A percentile compares a stretch with the other conserved stretches of the same genome.
Conservation (phyloP, 2,888 invertebrate genomes). For the Malthinus flaveolus region DNA sequence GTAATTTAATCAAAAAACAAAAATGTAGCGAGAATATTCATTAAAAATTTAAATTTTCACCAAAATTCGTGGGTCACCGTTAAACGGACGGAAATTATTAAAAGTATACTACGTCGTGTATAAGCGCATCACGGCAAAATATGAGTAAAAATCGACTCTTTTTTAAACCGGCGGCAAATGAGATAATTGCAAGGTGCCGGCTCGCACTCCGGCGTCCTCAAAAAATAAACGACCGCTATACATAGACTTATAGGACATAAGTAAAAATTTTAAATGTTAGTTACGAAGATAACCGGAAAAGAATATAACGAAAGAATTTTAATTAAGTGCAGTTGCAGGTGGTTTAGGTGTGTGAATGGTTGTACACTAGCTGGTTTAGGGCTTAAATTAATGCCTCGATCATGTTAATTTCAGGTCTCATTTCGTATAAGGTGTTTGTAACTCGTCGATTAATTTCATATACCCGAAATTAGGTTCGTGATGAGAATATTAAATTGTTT, state of each 20-base stretch:
- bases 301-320: constrained; percentile 37
- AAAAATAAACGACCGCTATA: constrained; percentile 23
- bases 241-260: constrained; percentile 25
- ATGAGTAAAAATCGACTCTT: constrained; percentile 3
- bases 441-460: constrained; percentile 29
- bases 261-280: constrained; percentile 33
- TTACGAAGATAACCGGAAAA: constrained; percentile 36
- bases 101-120: too few relatives aligned
- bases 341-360: constrained; percentile 28
- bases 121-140: not conserved
- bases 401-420: constrained; percentile 37
- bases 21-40: too few relatives aligned
- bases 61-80: too few relatives aligned
- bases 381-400: constrained; percentile 39
- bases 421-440: constrained; percentile 32
- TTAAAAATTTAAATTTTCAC: too few relatives aligned
- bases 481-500: constrained; percentile 30
- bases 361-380: constrained; percentile 23
- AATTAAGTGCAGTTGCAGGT: constrained; percentile 35
- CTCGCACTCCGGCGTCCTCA: constrained; percentile 1
- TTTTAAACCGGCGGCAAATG: constrained; percentile 17
- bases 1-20: too few relatives aligned
- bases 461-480: constrained; percentile 33
- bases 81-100: too few relatives aligned
- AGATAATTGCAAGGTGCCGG: constrained; percentile 26